phyloP scores from a whole-genome alignment of 2,888 invertebrate species.

The Epinotia ramella region DNA sequence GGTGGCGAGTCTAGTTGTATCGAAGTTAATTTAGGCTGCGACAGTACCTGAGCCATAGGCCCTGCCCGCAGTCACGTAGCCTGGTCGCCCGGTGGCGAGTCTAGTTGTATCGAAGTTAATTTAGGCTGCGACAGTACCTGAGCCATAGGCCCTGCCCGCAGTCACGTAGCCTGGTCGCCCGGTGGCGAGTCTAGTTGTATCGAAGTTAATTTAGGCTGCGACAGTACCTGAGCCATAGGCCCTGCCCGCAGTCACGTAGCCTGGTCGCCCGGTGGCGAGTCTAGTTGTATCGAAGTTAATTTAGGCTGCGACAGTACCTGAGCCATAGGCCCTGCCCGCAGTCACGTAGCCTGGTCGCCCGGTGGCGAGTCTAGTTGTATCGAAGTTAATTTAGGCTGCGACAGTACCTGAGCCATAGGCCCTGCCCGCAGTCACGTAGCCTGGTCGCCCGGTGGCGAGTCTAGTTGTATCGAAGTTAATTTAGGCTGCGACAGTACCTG shows the following conservation, averaged over 20 bases:
- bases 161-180: slow-evolving; percentile 72
- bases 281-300: slow-evolving; percentile 49
- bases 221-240: slow-evolving; percentile 53
- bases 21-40: slow-evolving; percentile 59
- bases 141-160: slow-evolving; percentile 59
- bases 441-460: slow-evolving; percentile 50
- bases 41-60: slow-evolving; percentile 53
- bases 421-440: slow-evolving; percentile 76
- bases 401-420: slow-evolving; percentile 53
- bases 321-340: slow-evolving; percentile 59
- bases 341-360: slow-evolving; percentile 72
- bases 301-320: slow-evolving; percentile 57
- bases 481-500: slow-evolving; percentile 57
- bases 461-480: slow-evolving; percentile 49
- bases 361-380: slow-evolving; percentile 18
- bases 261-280: slow-evolving; percentile 50
- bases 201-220: slow-evolving; percentile 59
- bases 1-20: slow-evolving; percentile 18
- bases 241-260: slow-evolving; percentile 76
- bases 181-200: slow-evolving; percentile 18
- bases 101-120: slow-evolving; percentile 49
- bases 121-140: slow-evolving; percentile 57
- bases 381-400: slow-evolving; percentile 59
- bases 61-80: slow-evolving; percentile 76
- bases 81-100: slow-evolving; percentile 50